Evolutionary conservation across 2,113 vertebrate species (phyloP).

Genomic region (Centrocercus urophasianus): DNA sequence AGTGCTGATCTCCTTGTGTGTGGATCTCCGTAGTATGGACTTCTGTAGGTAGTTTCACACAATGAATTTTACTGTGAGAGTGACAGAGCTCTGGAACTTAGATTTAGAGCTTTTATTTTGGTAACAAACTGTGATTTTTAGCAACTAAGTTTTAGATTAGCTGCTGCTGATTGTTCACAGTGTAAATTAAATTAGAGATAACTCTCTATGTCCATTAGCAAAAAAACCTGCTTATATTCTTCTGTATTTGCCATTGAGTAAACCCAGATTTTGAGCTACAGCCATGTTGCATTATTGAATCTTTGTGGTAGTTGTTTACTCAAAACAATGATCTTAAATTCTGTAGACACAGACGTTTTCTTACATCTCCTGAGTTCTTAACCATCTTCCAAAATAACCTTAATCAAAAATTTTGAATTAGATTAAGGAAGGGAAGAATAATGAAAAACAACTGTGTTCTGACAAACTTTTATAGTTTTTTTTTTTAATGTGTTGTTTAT

Average conservation of each 20-base stretch:
- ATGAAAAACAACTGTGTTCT: background rate
- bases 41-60: background rate
- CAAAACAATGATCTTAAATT: background rate
- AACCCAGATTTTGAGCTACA: background rate
- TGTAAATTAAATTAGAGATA: background rate
- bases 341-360: background rate
- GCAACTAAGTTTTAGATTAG: background rate
- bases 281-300: background rate
- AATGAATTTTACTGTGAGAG: background rate
- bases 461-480: background rate
- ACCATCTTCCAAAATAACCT: background rate
- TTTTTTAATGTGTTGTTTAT: background rate
- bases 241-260: background rate
- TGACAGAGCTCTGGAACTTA: too few relatives aligned
- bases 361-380: background rate
- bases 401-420: background rate
- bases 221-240: accelerated
- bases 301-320: background rate
- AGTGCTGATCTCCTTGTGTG: background rate
- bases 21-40: accelerated
- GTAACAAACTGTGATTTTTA: background rate
- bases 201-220: background rate
- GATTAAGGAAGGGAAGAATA: background rate
- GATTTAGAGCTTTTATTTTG: background rate
- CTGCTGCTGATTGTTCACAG: background rate